phyloP scores from a whole-genome alignment of 2,113 vertebrate genomes.

The Solenodon paradoxus region DNA sequence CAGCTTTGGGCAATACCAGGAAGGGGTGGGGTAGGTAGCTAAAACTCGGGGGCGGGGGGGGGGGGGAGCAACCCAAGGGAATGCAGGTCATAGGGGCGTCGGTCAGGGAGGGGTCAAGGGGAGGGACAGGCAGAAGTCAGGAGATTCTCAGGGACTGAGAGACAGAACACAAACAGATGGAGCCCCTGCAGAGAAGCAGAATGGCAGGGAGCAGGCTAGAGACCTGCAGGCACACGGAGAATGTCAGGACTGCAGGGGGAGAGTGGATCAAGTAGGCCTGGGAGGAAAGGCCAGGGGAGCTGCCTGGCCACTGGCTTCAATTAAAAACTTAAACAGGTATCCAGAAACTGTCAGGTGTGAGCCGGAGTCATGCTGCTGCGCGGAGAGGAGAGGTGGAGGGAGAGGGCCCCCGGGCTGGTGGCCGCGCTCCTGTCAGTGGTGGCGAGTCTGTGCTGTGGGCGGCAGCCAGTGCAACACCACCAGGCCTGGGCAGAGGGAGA shows the following conservation, averaged over 20 bases:
- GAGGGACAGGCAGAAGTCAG: background rate
- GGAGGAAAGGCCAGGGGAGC: constrained; percentile 36
- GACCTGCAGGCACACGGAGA: background rate
- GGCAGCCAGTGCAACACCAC: background rate
- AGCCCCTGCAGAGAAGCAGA: background rate
- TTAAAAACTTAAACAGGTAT: constrained; percentile 77
- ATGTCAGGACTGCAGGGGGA: background rate
- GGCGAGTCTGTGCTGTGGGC: accelerated
- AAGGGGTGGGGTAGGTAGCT: too few relatives aligned
- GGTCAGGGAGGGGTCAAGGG: background rate
- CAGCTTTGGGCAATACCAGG: background rate
- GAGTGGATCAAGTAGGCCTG: background rate
- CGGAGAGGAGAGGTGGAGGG: constrained; percentile 76
- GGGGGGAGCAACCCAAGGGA: too few relatives aligned
- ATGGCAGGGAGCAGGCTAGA: background rate
- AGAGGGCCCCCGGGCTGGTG: background rate
- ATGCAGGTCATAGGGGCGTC: background rate
- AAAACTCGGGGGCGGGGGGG: background rate
- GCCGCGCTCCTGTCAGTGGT: accelerated
- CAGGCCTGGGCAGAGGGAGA: background rate
- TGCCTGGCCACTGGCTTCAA: constrained; percentile 57
- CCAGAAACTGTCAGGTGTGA: constrained; percentile 68
- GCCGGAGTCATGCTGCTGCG: constrained; percentile 71
- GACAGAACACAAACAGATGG: background rate
- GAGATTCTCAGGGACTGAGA: background rate